Evolutionary conservation across 2,113 vertebrate species (phyloP).

Genomic region (Lycocorax pyrrhopterus): DNA sequence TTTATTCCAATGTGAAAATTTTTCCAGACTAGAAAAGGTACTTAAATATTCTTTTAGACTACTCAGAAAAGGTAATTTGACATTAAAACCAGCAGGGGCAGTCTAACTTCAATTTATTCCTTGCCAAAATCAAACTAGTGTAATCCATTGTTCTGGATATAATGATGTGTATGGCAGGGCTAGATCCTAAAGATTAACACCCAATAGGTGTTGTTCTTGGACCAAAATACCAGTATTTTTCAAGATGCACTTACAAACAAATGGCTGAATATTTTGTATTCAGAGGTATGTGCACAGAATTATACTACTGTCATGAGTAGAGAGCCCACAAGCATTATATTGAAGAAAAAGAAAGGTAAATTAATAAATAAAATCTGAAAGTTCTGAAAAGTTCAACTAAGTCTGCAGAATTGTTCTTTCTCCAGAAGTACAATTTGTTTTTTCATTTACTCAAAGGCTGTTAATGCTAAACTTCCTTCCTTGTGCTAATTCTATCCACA

Average conservation of each 20-base stretch:
- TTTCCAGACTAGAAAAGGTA: not conserved
- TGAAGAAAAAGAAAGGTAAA: not conserved
- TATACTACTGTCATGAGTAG: not conserved
- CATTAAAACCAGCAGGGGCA: not conserved
- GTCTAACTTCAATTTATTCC: not conserved
- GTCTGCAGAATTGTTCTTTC: not conserved
- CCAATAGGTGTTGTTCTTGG: not conserved
- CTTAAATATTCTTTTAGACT: not conserved
- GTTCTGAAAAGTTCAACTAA: not conserved
- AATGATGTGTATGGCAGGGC: not conserved
- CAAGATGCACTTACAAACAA: not conserved
- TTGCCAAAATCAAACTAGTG: not conserved
- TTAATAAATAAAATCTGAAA: not conserved
- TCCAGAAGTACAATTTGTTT: not conserved
- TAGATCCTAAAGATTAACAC: not conserved
- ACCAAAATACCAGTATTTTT: not conserved
- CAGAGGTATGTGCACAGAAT: not conserved
- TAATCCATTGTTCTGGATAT: not conserved
- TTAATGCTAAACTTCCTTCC: not conserved
- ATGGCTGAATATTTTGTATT: not conserved
- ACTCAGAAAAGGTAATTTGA: not conserved
- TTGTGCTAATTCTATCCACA: not conserved
- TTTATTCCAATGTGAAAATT: not conserved
- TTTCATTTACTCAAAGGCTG: not conserved
- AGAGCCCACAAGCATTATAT: not conserved